Evolutionary conservation across 2,888 invertebrate species (phyloP).

Genomic region (Bembecia ichneumoniformis): DNA sequence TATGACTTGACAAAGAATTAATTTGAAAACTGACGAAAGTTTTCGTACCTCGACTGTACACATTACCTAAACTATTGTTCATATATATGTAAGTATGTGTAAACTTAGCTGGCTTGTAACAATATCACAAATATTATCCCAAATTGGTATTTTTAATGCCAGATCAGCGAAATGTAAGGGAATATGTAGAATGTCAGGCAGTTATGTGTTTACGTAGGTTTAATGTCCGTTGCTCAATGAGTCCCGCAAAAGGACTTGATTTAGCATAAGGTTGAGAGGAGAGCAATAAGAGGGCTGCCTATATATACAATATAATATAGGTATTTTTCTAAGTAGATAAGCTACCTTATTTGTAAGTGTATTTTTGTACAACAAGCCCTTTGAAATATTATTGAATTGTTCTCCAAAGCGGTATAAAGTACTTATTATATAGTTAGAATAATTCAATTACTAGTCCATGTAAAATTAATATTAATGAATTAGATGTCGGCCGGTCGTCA

Average conservation of each 20-base stretch:
- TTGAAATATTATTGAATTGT: slow-evolving; percentile 34
- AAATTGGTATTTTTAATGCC: too few species aligned
- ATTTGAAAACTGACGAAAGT: too few species aligned
- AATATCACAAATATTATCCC: too few species aligned
- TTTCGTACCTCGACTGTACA: too few species aligned
- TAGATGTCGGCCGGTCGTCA: slow-evolving; percentile 49
- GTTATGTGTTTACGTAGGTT: slow-evolving; percentile 29
- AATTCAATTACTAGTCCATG: slow-evolving; percentile 71
- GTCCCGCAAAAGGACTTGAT: slow-evolving; percentile 46
- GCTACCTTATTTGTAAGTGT: slow-evolving; percentile 19
- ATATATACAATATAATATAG: slow-evolving; percentile 25
- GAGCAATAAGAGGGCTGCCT: slow-evolving; percentile 48
- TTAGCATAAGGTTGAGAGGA: slow-evolving; percentile 55
- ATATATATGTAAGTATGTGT: too few species aligned
- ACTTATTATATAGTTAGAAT: slow-evolving; percentile 70
- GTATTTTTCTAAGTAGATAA: slow-evolving; percentile 42
- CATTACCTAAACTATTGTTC: too few species aligned
- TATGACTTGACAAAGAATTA: too few species aligned
- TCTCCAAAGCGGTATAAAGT: slow-evolving; percentile 71
- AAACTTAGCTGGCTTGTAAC: too few species aligned
- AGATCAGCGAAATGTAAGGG: neutral
- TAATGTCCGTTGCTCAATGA: slow-evolving; percentile 67
- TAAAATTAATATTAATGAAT: slow-evolving; percentile 64
- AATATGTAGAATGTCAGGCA: neutral
- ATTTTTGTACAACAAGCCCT: slow-evolving; percentile 46